Conservation (phyloP, 2,888 invertebrate species). For the Harpalus rubripes region DNA sequence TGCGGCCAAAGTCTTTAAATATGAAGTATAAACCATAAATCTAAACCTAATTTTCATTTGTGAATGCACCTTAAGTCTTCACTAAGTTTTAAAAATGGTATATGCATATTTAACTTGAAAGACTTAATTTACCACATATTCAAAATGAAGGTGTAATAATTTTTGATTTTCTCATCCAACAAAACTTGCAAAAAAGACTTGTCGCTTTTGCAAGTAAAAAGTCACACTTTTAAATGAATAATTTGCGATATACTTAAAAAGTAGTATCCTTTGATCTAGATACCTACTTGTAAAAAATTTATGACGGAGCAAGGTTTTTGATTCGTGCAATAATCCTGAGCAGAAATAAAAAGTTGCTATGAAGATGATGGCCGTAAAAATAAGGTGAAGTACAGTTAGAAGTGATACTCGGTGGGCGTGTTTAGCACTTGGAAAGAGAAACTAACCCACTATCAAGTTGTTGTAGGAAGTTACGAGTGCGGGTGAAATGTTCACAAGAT, state of each 20-base stretch:
- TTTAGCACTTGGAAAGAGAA: constrained; percentile 43
- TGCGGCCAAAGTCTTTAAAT: no score
- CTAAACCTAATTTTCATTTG: no score
- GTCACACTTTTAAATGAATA: constrained; percentile 1
- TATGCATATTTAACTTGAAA: neutral
- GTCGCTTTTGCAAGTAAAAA: constrained; percentile 4
- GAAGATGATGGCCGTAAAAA: constrained; percentile 42
- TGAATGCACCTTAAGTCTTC: no score
- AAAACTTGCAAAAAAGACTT: neutral
- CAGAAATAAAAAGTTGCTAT: constrained; percentile 25
- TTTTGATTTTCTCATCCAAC: neutral
- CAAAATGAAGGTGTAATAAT: neutral
- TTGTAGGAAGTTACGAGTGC: constrained; percentile 43
- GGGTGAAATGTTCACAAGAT: constrained; percentile 38
- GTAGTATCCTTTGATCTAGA: constrained; percentile 12
- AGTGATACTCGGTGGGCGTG: constrained; percentile 27
- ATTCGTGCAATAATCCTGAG: constrained; percentile 10
- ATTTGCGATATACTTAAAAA: constrained; percentile 19
- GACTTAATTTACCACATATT: neutral
- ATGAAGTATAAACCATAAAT: no score
- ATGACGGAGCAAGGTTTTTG: constrained; percentile 17
- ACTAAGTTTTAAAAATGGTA: neutral
- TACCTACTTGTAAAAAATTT: constrained; percentile 26
- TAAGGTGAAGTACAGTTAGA: constrained; percentile 22
- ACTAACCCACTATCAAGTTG: constrained; percentile 44